A percentile compares a stretch with the other conserved stretches of the same genome.
phyloP scores from a whole-genome alignment of 64 coral and sea anemone genomes.

The Catalaphyllia jardinei region DNA sequence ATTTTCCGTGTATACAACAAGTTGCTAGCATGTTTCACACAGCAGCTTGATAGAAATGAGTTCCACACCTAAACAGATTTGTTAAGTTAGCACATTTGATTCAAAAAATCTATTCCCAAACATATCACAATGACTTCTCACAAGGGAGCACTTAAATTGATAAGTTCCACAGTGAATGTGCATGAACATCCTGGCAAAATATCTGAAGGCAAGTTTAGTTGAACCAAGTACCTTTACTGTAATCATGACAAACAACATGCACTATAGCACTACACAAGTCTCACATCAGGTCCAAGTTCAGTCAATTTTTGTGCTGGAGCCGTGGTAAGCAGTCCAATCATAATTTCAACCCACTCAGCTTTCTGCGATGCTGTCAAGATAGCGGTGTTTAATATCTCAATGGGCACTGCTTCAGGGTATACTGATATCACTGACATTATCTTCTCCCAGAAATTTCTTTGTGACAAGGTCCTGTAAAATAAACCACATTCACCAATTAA shows the following conservation, averaged over 20 bases:
- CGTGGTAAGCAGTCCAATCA: not conserved
- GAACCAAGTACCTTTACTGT: too few relatives aligned
- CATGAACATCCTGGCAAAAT: too few relatives aligned
- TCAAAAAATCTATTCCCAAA: too few relatives aligned
- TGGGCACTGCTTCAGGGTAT: not conserved
- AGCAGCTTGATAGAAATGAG: slow-evolving; percentile 25
- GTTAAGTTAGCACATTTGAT: too few relatives aligned
- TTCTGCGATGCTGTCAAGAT: not conserved
- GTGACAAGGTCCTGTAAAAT: not conserved
- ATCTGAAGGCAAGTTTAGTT: too few relatives aligned
- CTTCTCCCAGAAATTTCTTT: slow-evolving; percentile 20
- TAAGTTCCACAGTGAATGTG: too few relatives aligned
- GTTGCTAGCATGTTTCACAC: not conserved
- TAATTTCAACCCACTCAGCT: slow-evolving; percentile 3
- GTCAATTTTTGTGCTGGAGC: not conserved
- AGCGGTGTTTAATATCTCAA: not conserved
- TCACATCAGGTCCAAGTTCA: slow-evolving; percentile 2
- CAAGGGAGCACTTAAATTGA: too few relatives aligned
- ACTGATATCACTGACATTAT: slow-evolving; percentile 1
- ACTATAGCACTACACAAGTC: not conserved
- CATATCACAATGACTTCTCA: too few relatives aligned
- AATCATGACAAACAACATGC: not conserved
- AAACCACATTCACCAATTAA: not conserved
- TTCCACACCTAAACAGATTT: slow-evolving; percentile 40
- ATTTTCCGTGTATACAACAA: slow-evolving; percentile 5